Base-by-base conservation (phyloP, 2,113 vertebrate genomes). In the Notiomystis cincta region DNA sequence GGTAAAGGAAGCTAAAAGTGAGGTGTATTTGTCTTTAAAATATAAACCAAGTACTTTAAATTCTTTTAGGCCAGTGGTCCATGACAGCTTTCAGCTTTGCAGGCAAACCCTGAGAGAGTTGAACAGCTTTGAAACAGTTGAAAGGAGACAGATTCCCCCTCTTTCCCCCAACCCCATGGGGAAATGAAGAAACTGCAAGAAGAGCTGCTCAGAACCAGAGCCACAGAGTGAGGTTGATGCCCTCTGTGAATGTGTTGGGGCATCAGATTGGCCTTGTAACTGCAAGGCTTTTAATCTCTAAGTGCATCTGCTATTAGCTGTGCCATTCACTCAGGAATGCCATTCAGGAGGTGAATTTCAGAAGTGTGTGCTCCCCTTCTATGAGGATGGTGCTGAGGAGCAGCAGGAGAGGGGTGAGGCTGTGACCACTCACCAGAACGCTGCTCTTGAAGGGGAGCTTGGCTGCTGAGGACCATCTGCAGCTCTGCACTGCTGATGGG, bases 101-200 rank as follows among this genome's bases (percentile, higher is more conserved):
- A 83, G 58, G 64, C 54, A 86, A 89, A 51, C 30, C 76, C 19
- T 35, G 8, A 61, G 56, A 82, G 70, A 50, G 33, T 15, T 37
- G 13, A 87, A 51, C 25, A 67, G 60, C 73, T 87, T 82, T 93
- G 65, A 62, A 90, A 70, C 42, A 12, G 47, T 21, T 82, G 75
- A 62, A 87, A 76, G 42, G 73, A 67, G 51, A 37, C 10, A 18
- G 37, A 83, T 66, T 89, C 31, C 20, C 13, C n/a, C 53, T 85
- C 76, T n/a, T n/a, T n/a, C 57, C 73, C 38, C 23, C 2, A 11
- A 0, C 15, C 24, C 51, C 1, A 0, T 23, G 60, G 37, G 75
- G 90, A 87, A 62, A 44, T 31, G 57, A 60, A 50, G 67, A 37
- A 44, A 5, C 42, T 53, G 25, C 37, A 44, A 17, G 70, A 66